phyloP scores from a whole-genome alignment of 2,113 vertebrate genomes.

The Urocolius indicus region DNA sequence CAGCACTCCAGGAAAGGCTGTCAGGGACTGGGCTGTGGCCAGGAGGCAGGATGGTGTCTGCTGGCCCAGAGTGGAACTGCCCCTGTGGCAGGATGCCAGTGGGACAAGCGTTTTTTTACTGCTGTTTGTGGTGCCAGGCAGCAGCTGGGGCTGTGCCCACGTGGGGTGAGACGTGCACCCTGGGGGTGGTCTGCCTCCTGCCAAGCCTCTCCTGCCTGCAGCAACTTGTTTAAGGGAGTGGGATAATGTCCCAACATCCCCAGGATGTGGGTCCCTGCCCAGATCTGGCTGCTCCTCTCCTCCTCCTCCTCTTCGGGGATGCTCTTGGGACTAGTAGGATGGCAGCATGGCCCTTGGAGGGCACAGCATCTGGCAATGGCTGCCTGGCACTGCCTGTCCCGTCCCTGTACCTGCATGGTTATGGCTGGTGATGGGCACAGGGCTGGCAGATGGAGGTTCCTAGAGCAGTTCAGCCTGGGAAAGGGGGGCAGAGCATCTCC shows the following conservation, averaged over 20 bases:
- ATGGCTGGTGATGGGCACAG: accelerated
- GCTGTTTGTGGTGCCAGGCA: background rate
- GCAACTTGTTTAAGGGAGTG: background rate
- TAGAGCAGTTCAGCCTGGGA: background rate
- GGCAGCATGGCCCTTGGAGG: background rate
- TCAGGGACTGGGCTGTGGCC: background rate
- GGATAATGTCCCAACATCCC: background rate
- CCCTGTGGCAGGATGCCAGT: background rate
- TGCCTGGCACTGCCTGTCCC: background rate
- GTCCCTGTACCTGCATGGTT: accelerated
- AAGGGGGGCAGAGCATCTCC: background rate
- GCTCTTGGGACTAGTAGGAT: background rate
- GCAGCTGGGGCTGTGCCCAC: background rate
- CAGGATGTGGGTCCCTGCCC: background rate
- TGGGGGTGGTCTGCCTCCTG: accelerated
- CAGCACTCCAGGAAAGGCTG: background rate
- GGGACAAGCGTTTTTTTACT: background rate
- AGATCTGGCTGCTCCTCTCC: background rate
- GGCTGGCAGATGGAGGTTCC: background rate
- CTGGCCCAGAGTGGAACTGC: background rate
- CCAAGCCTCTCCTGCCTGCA: background rate
- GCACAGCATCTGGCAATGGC: background rate
- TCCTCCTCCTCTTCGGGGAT: accelerated
- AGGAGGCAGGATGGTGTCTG: background rate
- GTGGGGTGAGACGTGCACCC: background rate